Evolutionary conservation across 2,888 invertebrate species (phyloP), one percentile per base, ranked within the genome.

Genomic region (Lampropteryx suffumata): DNA sequence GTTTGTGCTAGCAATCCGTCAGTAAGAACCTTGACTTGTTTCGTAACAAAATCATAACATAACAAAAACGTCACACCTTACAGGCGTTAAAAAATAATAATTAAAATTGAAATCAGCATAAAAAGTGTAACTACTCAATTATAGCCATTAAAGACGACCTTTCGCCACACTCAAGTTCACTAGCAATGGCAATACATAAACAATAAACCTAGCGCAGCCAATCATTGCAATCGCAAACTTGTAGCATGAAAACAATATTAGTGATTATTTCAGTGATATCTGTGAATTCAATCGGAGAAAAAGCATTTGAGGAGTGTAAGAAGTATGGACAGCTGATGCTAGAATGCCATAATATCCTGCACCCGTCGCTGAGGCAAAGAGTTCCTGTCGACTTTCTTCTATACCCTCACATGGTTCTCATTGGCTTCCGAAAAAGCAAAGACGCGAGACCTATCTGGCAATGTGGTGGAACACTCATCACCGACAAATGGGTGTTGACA

Each of bases 331-430:
- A 76, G 32, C 57, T 64, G 0, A 90, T 90, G 90, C 57, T 88
- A 4, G 91, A 91, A 57, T 91, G 91, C 29, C 80, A 79, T n/a
- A 90, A 90, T 33, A 67, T 90, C 10, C 55, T 88, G 0, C 62
- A 77, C 9, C 84, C 88, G 3, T 60, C 52, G 1, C 37, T 69
- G 10, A 80, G 73, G 67, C 69, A 80, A 0, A 67, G 91, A 59
- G 83, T 91, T 0, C 91, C 91, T 0, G 76, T 91, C 1, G 91
- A 91, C 52, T 63, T 83, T 1, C 69, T 91, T 0, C 84, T 93
- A 57, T 94, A 92, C 66, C 93, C 93, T 3, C 93, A 94, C 56
- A 93, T 93, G 93, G 93, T 91, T n/a, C 55, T 90, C 0, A 85
- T 90, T n/a, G 90, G 90, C 10, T 89, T 83, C 42, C 58, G 64